phyloP scores from a whole-genome alignment of 2,797 vertebrate genomes.

The Pitangus sulphuratus region DNA sequence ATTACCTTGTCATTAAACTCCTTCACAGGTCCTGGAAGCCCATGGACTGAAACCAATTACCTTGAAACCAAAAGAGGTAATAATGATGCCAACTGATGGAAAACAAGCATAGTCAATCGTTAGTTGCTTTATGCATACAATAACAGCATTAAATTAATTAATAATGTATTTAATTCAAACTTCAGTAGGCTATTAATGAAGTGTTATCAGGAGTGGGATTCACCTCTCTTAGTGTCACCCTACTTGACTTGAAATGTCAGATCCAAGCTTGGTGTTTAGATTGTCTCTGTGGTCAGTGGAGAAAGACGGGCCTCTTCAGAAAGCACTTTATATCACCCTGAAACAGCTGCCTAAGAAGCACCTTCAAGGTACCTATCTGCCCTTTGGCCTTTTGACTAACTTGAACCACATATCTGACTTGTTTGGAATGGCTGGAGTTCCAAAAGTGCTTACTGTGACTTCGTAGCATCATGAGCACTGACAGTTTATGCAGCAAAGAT shows the following conservation, averaged over 20 bases:
- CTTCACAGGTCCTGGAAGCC: constrained; percentile 90
- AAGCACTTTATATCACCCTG: neutral
- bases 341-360: neutral
- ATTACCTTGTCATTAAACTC: neutral
- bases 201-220: neutral
- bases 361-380: neutral
- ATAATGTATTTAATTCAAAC: neutral
- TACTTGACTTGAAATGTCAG: neutral
- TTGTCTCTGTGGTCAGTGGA: neutral
- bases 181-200: neutral
- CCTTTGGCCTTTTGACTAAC: neutral
- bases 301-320: neutral
- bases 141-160: neutral
- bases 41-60: constrained; percentile 93
- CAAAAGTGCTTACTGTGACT: neutral
- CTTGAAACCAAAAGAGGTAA: constrained; percentile 97
- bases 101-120: neutral
- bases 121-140: neutral
- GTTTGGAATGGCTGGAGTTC: neutral
- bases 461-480: neutral
- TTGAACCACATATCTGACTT: neutral
- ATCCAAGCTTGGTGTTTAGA: neutral
- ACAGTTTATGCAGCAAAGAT: neutral
- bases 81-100: neutral
- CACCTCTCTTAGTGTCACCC: neutral